These are phyloP conservation scores for Cheilosia scutellata DNA, from an alignment of 2,888 invertebrate genomes.

Conservation along the genomic window DNA sequence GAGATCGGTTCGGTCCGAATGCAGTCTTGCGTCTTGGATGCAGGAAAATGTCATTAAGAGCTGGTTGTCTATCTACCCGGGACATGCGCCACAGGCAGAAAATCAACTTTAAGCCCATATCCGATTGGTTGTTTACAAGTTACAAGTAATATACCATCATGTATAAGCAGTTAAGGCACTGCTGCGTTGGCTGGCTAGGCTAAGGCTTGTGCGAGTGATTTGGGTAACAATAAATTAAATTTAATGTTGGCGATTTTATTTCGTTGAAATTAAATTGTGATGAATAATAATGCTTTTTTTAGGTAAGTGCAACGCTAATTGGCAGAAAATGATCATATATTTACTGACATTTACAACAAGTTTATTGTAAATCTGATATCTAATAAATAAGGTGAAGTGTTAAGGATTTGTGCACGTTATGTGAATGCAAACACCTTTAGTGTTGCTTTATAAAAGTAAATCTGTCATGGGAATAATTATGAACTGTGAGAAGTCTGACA, in stretches of 20 bases:
- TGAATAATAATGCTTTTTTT: slow-evolving; percentile 1
- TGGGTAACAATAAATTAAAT: slow-evolving; percentile 52
- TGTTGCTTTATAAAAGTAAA: not conserved
- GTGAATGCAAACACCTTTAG: not conserved
- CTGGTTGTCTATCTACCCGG: slow-evolving; percentile 50
- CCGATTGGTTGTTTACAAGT: slow-evolving; percentile 63
- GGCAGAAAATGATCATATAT: slow-evolving; percentile 10
- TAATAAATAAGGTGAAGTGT: too few species aligned
- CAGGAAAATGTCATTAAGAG: slow-evolving; percentile 66
- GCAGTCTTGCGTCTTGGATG: slow-evolving; percentile 27
- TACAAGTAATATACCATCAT: slow-evolving; percentile 32
- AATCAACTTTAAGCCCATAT: slow-evolving; percentile 49
- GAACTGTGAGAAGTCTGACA: not conserved
- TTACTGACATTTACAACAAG: not conserved
- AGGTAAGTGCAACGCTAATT: not conserved
- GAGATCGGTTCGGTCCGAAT: slow-evolving; percentile 53
- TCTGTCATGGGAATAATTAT: not conserved
- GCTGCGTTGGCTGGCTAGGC: not conserved
- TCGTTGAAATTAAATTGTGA: slow-evolving; percentile 34
- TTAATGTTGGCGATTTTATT: slow-evolving; percentile 48
- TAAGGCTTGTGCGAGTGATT: slow-evolving; percentile 20
- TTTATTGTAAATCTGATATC: too few species aligned
- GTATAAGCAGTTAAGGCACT: slow-evolving; percentile 2
- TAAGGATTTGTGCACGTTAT: not conserved
- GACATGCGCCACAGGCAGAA: slow-evolving; percentile 46